A percentile compares a stretch with the other conserved stretches of the same genome.
Evolutionary conservation across 1,140 invertebrate species (phyloP).

Genomic region (Pomacea maculata): DNA sequence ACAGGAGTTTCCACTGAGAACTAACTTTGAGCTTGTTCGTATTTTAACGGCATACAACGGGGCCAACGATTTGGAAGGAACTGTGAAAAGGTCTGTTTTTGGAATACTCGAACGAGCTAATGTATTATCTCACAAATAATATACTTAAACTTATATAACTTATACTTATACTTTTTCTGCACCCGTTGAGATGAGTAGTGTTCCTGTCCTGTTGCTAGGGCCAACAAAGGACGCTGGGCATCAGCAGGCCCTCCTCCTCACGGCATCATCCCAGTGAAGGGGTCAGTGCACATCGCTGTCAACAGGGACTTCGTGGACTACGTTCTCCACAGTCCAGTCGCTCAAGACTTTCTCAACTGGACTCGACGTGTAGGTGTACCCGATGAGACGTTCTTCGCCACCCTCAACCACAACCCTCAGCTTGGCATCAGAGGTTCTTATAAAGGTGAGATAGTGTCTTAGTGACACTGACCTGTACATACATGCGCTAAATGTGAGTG

Average conservation of each 20-base stretch:
- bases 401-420: conserved; percentile 37
- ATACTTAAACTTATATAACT: too few species aligned
- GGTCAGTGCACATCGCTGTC: conserved; percentile 38
- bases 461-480: too few species aligned
- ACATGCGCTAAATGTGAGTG: too few species aligned
- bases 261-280: conserved; percentile 34
- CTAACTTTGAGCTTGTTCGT: conserved; percentile 45
- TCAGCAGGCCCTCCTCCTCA: neutral
- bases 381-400: conserved; percentile 45
- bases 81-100: conserved; percentile 17
- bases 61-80: conserved; percentile 41
- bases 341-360: conserved; percentile 42
- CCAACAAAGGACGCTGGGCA: neutral
- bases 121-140: too few species aligned
- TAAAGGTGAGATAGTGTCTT: conserved; percentile 13
- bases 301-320: conserved; percentile 42
- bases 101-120: too few species aligned
- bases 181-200: too few species aligned
- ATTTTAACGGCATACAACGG: conserved; percentile 46
- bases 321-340: conserved; percentile 24
- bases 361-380: conserved; percentile 19
- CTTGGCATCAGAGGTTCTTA: conserved; percentile 27
- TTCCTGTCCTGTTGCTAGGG: too few species aligned
- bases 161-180: too few species aligned
- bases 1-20: conserved; percentile 53